Percentiles rank a stretch among this genome's conserved stretches.
These are phyloP conservation scores for Muntiacus reevesi DNA, from an alignment of 2,113 vertebrate genomes.

Conservation along the genomic window DNA sequence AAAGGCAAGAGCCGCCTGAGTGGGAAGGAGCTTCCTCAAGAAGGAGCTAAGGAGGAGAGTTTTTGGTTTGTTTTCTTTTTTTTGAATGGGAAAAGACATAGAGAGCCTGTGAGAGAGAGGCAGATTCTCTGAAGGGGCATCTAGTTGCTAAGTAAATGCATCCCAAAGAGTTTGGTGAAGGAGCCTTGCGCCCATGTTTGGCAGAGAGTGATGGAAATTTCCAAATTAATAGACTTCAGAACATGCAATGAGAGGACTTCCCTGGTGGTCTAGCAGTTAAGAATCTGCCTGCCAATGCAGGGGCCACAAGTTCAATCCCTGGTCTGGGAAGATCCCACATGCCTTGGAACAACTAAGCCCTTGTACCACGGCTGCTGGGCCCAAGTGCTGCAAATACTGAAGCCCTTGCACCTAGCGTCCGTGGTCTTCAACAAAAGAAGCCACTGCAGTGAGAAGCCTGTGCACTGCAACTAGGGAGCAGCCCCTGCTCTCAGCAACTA, in stretches of 20 bases:
- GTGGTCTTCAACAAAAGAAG: neutral
- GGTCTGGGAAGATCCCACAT: neutral
- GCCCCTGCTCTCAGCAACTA: neutral
- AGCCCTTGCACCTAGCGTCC: fast-evolving
- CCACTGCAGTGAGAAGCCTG: neutral
- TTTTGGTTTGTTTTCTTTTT: neutral
- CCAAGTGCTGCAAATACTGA: neutral
- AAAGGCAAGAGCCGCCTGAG: neutral
- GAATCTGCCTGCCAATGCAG: neutral
- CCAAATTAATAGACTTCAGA: neutral
- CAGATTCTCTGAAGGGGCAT: neutral
- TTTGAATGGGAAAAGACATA: neutral
- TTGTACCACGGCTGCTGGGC: neutral
- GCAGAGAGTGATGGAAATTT: neutral
- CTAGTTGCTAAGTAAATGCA: neutral
- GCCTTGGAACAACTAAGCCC: neutral
- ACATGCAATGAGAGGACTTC: neutral
- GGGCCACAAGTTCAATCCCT: neutral
- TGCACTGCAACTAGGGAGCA: neutral
- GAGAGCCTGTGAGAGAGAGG: neutral
- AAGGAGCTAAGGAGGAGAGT: neutral
- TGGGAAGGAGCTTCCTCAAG: neutral
- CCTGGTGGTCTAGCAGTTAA: neutral
- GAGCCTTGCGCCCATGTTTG: neutral
- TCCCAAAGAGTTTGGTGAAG: neutral